phyloP scores from a whole-genome alignment of 2,113 vertebrate species.

The Aplodontia rufa region DNA sequence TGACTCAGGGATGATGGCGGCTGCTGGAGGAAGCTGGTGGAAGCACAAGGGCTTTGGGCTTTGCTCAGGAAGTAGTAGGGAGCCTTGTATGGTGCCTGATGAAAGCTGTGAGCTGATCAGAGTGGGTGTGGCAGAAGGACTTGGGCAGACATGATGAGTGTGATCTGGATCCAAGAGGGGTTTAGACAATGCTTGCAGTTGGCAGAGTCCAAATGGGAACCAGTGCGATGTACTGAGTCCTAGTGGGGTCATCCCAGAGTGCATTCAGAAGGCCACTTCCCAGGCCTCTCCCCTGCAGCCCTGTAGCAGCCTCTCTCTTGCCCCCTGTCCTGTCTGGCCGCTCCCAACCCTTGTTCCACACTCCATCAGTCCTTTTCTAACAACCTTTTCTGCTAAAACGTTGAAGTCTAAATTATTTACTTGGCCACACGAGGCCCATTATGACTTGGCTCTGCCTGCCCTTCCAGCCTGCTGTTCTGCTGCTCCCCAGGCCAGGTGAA shows the following conservation, averaged over 20 bases:
- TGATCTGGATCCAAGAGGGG: not conserved
- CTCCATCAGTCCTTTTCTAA: too few species aligned
- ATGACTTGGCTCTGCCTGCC: not conserved
- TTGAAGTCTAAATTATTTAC: not conserved
- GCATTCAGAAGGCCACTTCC: accelerated
- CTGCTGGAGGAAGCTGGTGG: not conserved
- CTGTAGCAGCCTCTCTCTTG: accelerated
- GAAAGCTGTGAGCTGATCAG: not conserved
- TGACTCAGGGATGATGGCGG: accelerated
- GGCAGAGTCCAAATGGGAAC: not conserved
- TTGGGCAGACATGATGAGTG: accelerated
- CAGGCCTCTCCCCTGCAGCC: too few species aligned
- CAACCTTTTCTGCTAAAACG: not conserved
- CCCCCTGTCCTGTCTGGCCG: accelerated
- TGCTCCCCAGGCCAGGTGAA: not conserved
- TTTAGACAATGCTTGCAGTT: accelerated
- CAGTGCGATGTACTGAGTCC: accelerated
- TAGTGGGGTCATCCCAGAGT: accelerated
- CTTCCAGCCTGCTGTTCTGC: accelerated
- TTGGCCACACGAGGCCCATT: not conserved
- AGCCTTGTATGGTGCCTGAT: not conserved
- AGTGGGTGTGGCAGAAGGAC: not conserved
- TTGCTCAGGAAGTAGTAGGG: not conserved
- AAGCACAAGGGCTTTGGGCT: not conserved
- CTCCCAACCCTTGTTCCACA: not conserved